Evolutionary conservation across 53 echinoderm and acorn worm species (phyloP), one percentile per base, ranked within the genome.

Genomic region (Antedon mediterranea): DNA sequence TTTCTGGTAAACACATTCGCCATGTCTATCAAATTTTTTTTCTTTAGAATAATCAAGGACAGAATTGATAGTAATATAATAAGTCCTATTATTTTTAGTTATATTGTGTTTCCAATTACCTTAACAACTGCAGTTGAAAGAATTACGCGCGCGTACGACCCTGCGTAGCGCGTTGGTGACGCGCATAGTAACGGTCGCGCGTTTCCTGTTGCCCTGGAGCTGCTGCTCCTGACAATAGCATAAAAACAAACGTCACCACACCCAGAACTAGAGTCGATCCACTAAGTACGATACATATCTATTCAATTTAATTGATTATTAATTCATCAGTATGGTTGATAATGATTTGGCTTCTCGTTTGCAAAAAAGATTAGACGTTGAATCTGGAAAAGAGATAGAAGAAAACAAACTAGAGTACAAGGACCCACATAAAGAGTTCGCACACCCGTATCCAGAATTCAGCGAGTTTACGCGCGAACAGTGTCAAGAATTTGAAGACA

Each of bases 401-500:
- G 73, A 82, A 57, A 85, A 75, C 30, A 90, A 82, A 83, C 73
- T 76, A 9, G 82, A 87, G 6, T 87, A 90, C 31, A 72, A 32
- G 28, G 90, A 90, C 34, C 90, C 90, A 0, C 79, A 82, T 1
- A 83, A 85, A 1, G 90, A 87, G 70, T 90, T 90, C 71, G 90
- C 90, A 0, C 90, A 90, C 28, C 90, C 90, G n/a, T 90, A 90
- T 76, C 90, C 90, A 41, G 90, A 90, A 83, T 90, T 90, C 71
- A 90, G 90, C 33, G 90, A 90, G 75, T 90, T 90, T 73, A 76
- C 90, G 28, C 27, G 90, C 41, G 90, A 90, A 27, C 90, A 90
- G 28, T 90, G 90, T 57, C 79, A 73, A 33, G 44, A 29, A 44
- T 90, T 76, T 42, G 90, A 90, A 33, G 87, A 90, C 30, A 81